Conservation (phyloP, 2,113 vertebrate genomes). For the Melanerpes aurifrons region DNA sequence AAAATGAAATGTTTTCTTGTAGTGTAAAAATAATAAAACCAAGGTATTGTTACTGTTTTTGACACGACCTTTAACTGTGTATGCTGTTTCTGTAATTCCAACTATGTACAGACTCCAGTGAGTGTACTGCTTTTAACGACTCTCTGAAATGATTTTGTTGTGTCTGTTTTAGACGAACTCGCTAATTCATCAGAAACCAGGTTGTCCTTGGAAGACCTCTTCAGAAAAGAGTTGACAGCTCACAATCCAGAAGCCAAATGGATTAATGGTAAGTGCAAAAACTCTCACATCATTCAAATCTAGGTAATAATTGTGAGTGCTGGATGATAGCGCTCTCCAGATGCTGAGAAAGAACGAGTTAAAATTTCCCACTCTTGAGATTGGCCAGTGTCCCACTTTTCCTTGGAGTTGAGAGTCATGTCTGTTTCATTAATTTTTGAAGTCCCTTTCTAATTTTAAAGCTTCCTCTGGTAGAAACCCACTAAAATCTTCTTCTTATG, state of each 20-base stretch:
- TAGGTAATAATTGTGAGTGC: not conserved
- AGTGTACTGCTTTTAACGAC: not conserved
- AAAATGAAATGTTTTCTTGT: not conserved
- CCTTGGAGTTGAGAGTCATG: not conserved
- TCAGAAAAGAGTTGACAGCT: conserved; percentile 87
- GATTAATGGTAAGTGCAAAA: conserved; percentile 89
- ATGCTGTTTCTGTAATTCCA: not conserved
- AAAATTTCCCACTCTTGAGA: not conserved
- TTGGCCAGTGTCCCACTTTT: not conserved
- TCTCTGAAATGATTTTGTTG: not conserved
- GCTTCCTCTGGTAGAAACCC: not conserved
- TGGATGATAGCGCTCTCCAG: not conserved
- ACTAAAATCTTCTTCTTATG: not conserved
- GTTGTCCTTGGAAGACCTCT: conserved; percentile 92
- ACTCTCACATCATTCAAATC: not conserved
- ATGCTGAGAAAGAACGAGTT: not conserved
- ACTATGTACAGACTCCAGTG: not conserved
- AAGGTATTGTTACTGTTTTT: not conserved
- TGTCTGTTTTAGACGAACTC: conserved; percentile 82
- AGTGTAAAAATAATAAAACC: not conserved
- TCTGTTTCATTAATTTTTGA: conserved; percentile 37
- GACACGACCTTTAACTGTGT: not conserved
- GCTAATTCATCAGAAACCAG: conserved; percentile 90
- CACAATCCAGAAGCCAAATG: conserved; percentile 92
- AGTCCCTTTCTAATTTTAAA: conserved; percentile 45